A percentile compares a stretch with the other conserved stretches of the same genome.
Conservation (phyloP, 2,888 invertebrate species). For the Acleris laterana region DNA sequence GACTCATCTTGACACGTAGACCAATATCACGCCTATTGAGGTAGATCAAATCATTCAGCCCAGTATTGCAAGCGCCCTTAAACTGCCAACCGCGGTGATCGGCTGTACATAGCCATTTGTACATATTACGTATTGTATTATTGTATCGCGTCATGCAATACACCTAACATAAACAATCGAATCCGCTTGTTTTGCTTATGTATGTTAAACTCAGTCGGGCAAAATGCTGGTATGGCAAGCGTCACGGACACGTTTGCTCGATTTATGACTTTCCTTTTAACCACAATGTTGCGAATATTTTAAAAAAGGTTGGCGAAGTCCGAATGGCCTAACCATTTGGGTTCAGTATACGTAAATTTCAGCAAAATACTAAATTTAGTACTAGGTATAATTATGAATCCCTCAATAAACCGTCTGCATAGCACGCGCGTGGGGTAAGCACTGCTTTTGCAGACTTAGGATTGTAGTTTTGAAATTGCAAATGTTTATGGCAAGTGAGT, state of each 20-base stretch:
- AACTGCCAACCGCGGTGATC: too few species aligned
- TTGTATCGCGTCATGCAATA: not conserved
- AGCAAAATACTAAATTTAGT: not conserved
- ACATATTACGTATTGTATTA: not conserved
- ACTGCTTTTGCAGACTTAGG: too few species aligned
- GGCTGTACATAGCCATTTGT: too few species aligned
- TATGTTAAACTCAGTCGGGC: slow-evolving; percentile 38
- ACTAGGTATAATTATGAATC: too few species aligned
- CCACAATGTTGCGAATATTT: slow-evolving; percentile 61
- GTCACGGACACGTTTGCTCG: slow-evolving; percentile 56
- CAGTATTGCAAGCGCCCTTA: too few species aligned
- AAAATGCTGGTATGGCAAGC: slow-evolving; percentile 53
- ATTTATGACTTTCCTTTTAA: slow-evolving; percentile 71
- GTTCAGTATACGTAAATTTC: slow-evolving; percentile 5
- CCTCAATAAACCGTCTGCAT: too few species aligned
- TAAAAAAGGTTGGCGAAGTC: slow-evolving; percentile 42
- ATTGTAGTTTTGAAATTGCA: too few species aligned
- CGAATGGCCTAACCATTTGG: not conserved
- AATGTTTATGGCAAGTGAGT: too few species aligned
- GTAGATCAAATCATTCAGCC: too few species aligned
- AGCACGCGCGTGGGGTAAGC: too few species aligned
- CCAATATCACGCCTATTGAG: too few species aligned
- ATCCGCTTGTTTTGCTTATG: slow-evolving; percentile 41
- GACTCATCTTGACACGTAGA: too few species aligned
- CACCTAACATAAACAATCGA: slow-evolving; percentile 31